Evolutionary conservation across 2,888 invertebrate genomes (phyloP).

Genomic region (Tanytarsus gracilentus): DNA sequence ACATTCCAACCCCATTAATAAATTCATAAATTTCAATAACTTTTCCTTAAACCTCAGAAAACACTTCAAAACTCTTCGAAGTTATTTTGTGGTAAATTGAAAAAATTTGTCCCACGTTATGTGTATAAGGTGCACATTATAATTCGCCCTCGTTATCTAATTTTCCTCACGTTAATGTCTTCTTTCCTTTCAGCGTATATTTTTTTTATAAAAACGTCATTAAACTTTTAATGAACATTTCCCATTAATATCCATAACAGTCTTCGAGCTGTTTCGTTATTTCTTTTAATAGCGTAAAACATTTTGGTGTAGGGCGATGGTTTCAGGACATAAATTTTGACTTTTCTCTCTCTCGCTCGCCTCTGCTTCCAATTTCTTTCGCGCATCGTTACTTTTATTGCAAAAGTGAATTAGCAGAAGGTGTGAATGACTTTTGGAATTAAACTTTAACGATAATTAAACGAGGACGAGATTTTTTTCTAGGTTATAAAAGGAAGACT

Average conservation of each 20-base stretch:
- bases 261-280: conserved; percentile 12
- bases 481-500: not conserved
- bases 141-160: not conserved
- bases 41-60: too few species aligned
- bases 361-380: not conserved
- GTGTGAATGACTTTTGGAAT: conserved; percentile 22
- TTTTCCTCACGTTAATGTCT: conserved; percentile 21
- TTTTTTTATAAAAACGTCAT: conserved; percentile 25
- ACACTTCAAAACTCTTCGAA: too few species aligned
- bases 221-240: conserved; percentile 29
- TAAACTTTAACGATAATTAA: conserved; percentile 26
- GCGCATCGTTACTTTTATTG: conserved; percentile 26
- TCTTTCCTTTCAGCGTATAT: too few species aligned
- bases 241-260: conserved; percentile 28
- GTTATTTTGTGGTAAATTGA: too few species aligned
- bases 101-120: conserved; percentile 2
- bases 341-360: not conserved
- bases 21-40: conserved; percentile 8
- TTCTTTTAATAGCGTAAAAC: conserved; percentile 12
- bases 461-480: not conserved
- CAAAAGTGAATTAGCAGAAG: conserved; percentile 25
- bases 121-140: not conserved
- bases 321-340: conserved; percentile 17
- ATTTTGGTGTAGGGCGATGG: not conserved
- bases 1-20: not conserved